phyloP scores from a whole-genome alignment of 2,797 vertebrate species.

The Trachurus trachurus region DNA sequence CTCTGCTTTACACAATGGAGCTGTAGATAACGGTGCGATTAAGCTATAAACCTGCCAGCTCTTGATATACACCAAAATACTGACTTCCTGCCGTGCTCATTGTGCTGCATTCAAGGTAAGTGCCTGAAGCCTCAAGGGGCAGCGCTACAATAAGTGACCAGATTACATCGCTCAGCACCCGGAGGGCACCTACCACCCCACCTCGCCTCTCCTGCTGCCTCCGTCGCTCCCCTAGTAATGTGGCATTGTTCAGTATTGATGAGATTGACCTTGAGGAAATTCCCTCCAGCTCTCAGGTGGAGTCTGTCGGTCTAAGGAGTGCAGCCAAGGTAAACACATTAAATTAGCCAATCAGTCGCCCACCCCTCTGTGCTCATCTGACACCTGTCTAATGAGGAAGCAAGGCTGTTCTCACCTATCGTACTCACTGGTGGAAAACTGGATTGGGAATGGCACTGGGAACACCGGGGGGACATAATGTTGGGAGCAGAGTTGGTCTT shows the following conservation, averaged over 20 bases:
- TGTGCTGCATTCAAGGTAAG: constrained; percentile 67
- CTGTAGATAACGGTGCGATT: constrained; percentile 58
- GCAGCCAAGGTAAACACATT: constrained; percentile 79
- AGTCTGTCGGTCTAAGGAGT: constrained; percentile 79
- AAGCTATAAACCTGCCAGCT: constrained; percentile 77
- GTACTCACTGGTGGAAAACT: constrained; percentile 17
- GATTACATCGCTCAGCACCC: constrained; percentile 72
- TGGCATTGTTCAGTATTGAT: constrained; percentile 81
- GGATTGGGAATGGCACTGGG: constrained; percentile 41
- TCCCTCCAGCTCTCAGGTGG: constrained; percentile 65
- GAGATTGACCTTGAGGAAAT: constrained; percentile 81
- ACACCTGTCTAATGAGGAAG: constrained; percentile 60
- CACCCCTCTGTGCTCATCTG: constrained; percentile 31
- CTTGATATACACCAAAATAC: constrained; percentile 63
- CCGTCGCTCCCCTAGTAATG: constrained; percentile 41
- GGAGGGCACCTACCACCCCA: constrained; percentile 52
- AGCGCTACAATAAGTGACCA: constrained; percentile 65
- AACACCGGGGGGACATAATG: constrained; percentile 53
- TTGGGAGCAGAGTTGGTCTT: constrained; percentile 52
- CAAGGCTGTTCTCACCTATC: constrained; percentile 46
- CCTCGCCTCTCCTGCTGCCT: constrained; percentile 33
- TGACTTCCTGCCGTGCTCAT: constrained; percentile 73
- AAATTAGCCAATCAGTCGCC: constrained; percentile 69
- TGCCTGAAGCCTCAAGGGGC: constrained; percentile 62
- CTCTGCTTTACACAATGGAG: constrained; percentile 67